Percentiles rank a stretch among this genome's conserved stretches.
Conservation (phyloP, 1,140 invertebrate genomes). For the Holotrichia oblita region DNA sequence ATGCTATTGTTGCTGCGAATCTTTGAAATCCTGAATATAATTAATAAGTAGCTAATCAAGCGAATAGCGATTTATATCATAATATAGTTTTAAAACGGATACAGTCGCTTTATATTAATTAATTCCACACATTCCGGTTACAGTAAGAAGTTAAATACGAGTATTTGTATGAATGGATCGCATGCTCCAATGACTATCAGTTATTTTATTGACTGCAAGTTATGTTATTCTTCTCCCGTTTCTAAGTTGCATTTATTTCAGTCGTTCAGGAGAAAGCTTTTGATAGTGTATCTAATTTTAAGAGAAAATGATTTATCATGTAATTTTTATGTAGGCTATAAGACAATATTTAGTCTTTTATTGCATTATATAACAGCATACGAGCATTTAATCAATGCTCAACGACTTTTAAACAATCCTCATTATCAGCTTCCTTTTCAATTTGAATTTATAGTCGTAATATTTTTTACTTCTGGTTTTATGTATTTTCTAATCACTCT, state of each 20-base stretch:
- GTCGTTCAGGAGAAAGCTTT: neutral
- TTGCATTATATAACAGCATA: neutral
- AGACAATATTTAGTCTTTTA: neutral
- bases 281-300: neutral
- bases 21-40: too few species aligned
- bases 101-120: too few species aligned
- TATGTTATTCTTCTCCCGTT: neutral
- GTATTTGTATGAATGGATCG: neutral
- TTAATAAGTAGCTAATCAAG: too few species aligned
- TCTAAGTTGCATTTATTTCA: neutral
- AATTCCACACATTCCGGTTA: too few species aligned
- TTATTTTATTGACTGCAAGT: neutral
- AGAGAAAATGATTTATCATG: slow-evolving; percentile 23
- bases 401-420: neutral
- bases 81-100: too few species aligned
- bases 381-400: neutral
- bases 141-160: too few species aligned
- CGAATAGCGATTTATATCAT: too few species aligned
- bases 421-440: slow-evolving; percentile 21
- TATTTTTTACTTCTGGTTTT: slow-evolving; percentile 18
- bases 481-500: neutral
- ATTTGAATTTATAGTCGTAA: slow-evolving; percentile 18
- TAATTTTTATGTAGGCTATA: neutral
- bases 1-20: too few species aligned
- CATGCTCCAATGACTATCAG: neutral